Conservation (phyloP, 2,797 vertebrate genomes). For the Sylvia borin region DNA sequence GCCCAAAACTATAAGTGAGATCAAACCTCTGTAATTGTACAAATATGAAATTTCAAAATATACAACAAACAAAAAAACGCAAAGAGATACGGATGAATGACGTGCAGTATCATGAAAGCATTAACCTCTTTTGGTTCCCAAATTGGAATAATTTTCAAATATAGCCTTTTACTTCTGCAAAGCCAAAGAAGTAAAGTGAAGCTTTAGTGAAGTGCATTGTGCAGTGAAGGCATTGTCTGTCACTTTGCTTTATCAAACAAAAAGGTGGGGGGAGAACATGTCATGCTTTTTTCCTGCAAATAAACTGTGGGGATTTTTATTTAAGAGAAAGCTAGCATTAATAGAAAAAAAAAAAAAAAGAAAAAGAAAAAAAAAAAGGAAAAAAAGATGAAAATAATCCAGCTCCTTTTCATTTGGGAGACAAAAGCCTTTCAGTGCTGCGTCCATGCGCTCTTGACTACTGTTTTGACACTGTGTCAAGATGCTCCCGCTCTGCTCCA, state of each 20-base stretch:
- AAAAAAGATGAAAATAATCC: slow-evolving; percentile 22
- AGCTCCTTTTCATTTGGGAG: slow-evolving; percentile 57
- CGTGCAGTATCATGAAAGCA: not conserved
- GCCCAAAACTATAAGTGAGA: not conserved
- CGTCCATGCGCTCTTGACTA: slow-evolving; percentile 39
- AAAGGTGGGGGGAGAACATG: not conserved
- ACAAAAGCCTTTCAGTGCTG: slow-evolving; percentile 65
- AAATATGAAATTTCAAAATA: not conserved
- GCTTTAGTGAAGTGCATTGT: not conserved
- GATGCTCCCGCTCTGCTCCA: slow-evolving; percentile 64
- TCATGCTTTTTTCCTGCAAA: not conserved
- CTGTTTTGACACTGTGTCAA: slow-evolving; percentile 73
- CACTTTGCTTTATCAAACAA: slow-evolving; percentile 29
- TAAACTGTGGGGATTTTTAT: slow-evolving; percentile 4
- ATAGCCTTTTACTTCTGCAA: not conserved
- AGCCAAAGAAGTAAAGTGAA: not conserved
- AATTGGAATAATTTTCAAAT: not conserved
- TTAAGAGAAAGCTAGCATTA: slow-evolving; percentile 19
- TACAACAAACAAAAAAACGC: not conserved
- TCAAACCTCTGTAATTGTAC: not conserved
- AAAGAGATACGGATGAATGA: not conserved
- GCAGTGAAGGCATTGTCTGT: slow-evolving; percentile 17
- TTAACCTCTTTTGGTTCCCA: not conserved
- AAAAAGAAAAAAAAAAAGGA: accelerated
- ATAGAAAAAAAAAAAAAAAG: not conserved